Conservation (phyloP, 30 jellyfish, hydroid and myxozoan species). For the Cassiopea andromeda region DNA sequence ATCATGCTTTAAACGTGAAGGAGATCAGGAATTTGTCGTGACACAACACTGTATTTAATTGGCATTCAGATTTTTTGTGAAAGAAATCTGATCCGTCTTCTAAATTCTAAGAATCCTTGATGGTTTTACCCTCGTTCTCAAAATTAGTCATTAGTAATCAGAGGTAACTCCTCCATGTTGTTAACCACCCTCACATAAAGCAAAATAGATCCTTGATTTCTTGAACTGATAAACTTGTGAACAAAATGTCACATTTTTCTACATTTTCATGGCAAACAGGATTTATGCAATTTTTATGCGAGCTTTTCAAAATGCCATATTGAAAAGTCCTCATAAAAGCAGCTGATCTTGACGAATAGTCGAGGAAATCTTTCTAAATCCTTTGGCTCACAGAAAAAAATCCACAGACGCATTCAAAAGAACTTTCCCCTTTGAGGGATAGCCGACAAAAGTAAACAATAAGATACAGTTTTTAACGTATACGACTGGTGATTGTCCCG, state of each 20-base stretch:
- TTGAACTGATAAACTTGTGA: not conserved
- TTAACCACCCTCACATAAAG: not conserved
- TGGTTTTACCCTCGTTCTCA: not conserved
- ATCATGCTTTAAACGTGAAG: too few species aligned
- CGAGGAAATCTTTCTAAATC: conserved; percentile 70
- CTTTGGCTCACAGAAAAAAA: conserved; percentile 53
- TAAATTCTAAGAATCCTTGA: not conserved
- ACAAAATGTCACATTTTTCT: conserved; percentile 17
- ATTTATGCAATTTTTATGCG: not conserved
- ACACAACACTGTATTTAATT: too few species aligned
- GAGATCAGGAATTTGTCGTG: too few species aligned
- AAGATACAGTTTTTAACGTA: conserved; percentile 56
- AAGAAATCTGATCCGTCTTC: too few species aligned
- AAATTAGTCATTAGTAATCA: not conserved
- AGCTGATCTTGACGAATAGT: conserved; percentile 63
- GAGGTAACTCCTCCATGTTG: not conserved
- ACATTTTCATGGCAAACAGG: conserved; percentile 46
- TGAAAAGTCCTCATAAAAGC: conserved; percentile 22
- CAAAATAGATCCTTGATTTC: not conserved
- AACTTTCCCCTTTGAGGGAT: conserved; percentile 74
- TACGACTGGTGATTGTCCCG: not conserved
- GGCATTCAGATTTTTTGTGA: too few species aligned
- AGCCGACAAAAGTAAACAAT: conserved; percentile 66
- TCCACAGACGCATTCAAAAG: conserved; percentile 68
- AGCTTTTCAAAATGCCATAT: conserved; percentile 2